Conservation (phyloP, 2,113 vertebrate genomes). For the Lycaon pictus region DNA sequence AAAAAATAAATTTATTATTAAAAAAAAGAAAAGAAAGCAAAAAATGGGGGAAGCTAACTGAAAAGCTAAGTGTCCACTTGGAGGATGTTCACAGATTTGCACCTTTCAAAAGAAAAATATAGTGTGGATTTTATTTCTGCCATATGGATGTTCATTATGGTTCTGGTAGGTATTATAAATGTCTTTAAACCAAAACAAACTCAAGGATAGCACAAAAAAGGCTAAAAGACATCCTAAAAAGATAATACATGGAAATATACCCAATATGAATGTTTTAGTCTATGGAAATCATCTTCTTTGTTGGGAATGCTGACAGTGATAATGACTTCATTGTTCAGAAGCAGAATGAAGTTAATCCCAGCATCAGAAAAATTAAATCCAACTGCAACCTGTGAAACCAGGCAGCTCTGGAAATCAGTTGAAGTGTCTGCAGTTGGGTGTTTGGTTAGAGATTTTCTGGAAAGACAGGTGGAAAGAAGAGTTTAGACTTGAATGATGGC, state of each 20-base stretch:
- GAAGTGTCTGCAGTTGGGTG: neutral
- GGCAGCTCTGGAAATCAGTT: neutral
- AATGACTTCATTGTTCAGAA: neutral
- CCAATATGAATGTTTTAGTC: neutral
- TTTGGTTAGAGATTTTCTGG: neutral
- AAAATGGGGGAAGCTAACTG: neutral
- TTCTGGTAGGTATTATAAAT: neutral
- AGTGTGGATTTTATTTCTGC: neutral
- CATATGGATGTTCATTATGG: neutral
- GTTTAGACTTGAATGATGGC: neutral
- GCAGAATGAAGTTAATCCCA: neutral
- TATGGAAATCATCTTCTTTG: neutral
- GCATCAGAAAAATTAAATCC: neutral
- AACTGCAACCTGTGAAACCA: neutral
- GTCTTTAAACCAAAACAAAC: neutral
- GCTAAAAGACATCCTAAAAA: neutral
- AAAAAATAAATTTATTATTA: too few species aligned
- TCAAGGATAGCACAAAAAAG: neutral
- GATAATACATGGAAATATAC: neutral
- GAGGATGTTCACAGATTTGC: neutral
- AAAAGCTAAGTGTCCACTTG: neutral
- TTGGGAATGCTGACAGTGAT: neutral
- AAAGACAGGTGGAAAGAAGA: conserved; percentile 21
- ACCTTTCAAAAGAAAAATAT: neutral
- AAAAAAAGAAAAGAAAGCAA: neutral